Evolutionary conservation across 2,113 vertebrate species (phyloP).

Genomic region (Hemiprocne comata): DNA sequence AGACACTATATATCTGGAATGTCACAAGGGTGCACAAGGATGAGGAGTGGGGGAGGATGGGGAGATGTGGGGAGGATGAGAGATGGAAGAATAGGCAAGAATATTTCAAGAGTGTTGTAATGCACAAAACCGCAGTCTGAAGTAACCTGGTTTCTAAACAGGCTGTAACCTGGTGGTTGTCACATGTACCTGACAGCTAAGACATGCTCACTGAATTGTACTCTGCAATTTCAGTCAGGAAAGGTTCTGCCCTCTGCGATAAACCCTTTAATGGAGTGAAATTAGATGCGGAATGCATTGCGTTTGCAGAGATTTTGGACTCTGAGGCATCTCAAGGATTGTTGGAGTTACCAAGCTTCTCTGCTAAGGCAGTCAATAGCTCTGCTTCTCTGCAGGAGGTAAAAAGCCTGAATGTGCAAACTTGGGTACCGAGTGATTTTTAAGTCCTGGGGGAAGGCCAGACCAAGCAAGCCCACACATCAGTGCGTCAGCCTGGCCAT

Average conservation of each 20-base stretch:
- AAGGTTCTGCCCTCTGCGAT: neutral
- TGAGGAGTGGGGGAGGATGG: neutral
- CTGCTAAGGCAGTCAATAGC: neutral
- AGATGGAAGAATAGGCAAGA: neutral
- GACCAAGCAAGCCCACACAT: neutral
- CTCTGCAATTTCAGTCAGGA: neutral
- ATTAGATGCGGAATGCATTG: neutral
- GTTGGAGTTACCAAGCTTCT: neutral
- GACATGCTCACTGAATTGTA: neutral
- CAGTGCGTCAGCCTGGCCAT: neutral
- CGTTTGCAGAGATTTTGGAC: neutral
- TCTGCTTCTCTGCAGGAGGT: neutral
- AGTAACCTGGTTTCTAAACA: neutral
- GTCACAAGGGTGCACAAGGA: accelerated
- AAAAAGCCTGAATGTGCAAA: neutral
- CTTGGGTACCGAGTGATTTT: neutral
- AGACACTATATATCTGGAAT: too few species aligned
- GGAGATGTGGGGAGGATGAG: neutral
- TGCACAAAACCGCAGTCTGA: neutral
- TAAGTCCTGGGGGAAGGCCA: neutral
- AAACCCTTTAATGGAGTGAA: slow-evolving; percentile 8
- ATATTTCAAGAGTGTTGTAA: neutral
- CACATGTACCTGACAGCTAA: neutral
- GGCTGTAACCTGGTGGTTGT: neutral
- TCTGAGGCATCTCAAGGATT: neutral